phyloP scores from a whole-genome alignment of 2,113 vertebrate genomes.

The Leptocoma aspasia region DNA sequence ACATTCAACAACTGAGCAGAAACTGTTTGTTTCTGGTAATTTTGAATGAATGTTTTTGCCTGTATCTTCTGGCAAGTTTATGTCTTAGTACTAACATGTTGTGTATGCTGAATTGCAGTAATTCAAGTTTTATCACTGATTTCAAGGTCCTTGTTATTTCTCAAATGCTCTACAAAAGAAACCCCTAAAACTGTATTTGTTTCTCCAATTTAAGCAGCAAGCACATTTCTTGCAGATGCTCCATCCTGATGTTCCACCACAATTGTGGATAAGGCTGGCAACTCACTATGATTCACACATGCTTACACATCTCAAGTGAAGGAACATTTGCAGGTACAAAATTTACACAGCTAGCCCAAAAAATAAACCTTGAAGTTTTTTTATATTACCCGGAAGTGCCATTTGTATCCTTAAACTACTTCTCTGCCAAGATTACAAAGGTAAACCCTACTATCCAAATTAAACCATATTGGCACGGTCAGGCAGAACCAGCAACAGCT shows the following conservation, averaged over 20 bases:
- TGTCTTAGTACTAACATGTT: background rate
- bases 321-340: background rate
- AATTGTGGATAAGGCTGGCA: background rate
- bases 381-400: background rate
- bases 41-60: background rate
- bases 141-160: background rate
- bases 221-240: background rate
- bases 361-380: background rate
- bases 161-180: slow-evolving; percentile 7
- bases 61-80: background rate
- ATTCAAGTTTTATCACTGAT: slow-evolving; percentile 8
- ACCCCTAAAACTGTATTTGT: background rate
- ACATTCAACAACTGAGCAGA: background rate
- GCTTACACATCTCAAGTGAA: background rate
- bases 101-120: background rate
- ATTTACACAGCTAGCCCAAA: background rate
- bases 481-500: background rate
- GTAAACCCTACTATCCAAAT: background rate
- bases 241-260: background rate
- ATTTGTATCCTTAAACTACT: background rate
- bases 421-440: background rate
- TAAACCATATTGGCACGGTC: background rate
- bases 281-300: background rate
- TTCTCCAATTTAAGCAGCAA: background rate
- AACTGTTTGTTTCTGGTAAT: background rate